Evolutionary conservation across 1,140 invertebrate species (phyloP).

Genomic region (Microplitis mediator): DNA sequence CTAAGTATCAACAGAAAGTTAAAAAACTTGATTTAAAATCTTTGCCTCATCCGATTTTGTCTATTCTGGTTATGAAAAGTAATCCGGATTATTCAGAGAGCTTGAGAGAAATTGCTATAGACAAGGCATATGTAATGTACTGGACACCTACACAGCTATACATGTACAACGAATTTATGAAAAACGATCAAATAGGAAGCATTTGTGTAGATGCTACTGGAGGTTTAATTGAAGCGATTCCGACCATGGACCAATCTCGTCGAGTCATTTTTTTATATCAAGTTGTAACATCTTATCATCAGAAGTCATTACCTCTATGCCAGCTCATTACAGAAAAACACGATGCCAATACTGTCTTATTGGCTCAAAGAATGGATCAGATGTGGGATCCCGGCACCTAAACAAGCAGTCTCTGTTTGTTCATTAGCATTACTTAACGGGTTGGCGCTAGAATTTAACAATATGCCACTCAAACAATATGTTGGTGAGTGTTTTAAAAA

Average conservation of each 20-base stretch:
- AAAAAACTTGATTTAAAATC: constrained; percentile 20
- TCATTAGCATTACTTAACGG: no score
- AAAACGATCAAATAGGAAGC: constrained; percentile 8
- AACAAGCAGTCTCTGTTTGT: no score
- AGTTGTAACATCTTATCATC: constrained; percentile 8
- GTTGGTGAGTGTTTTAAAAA: no score
- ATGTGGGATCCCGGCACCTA: no score
- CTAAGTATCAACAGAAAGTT: constrained; percentile 15
- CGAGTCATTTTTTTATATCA: constrained; percentile 23
- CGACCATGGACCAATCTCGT: constrained; percentile 23
- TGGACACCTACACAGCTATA: constrained; percentile 24
- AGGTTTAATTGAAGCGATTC: constrained; percentile 11
- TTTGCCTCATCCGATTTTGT: background rate
- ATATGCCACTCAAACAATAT: no score
- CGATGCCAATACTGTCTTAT: no score
- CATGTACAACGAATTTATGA: constrained; percentile 15
- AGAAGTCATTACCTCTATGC: constrained; percentile 23
- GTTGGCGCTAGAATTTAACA: no score
- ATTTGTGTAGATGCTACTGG: constrained; percentile 31
- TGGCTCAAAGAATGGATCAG: no score
- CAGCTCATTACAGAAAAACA: constrained; percentile 26
- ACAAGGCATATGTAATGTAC: constrained; percentile 25
- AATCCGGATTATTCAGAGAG: background rate
- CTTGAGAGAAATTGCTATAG: constrained; percentile 14
- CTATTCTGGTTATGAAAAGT: constrained; percentile 16